phyloP scores from a whole-genome alignment of 2,113 vertebrate genomes.

The Nematolebias whitei region DNA sequence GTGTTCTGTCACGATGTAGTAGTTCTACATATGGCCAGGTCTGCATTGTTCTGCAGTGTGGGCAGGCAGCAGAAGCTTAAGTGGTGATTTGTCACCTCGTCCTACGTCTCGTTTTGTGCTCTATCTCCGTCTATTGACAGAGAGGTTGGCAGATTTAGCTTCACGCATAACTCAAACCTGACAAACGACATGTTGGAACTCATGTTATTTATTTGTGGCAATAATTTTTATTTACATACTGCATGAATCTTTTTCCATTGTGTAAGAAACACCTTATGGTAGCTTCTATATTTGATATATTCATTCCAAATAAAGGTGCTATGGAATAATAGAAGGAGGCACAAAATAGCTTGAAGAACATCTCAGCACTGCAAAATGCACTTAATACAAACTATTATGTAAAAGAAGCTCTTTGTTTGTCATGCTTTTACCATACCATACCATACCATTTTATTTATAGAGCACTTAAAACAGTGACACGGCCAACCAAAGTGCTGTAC shows the following conservation, averaged over 20 bases:
- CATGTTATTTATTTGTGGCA: constrained; percentile 1
- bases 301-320: constrained; percentile 13
- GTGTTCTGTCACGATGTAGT: constrained; percentile 39
- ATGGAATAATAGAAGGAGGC: not conserved
- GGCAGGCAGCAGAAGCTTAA: constrained; percentile 68
- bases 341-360: constrained; percentile 10
- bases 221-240: constrained; percentile 5
- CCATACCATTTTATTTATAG: too few species aligned
- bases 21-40: constrained; percentile 45
- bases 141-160: constrained; percentile 35
- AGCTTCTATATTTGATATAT: not conserved
- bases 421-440: constrained; percentile 29
- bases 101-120: constrained; percentile 55
- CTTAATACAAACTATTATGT: not conserved
- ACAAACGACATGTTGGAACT: constrained; percentile 27
- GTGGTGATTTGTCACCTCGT: constrained; percentile 67
- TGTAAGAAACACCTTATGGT: not conserved
- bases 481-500: too few species aligned
- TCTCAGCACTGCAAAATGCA: constrained; percentile 3
- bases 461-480: too few species aligned
- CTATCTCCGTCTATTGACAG: constrained; percentile 47
- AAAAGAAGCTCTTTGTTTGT: constrained; percentile 27
- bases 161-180: constrained; percentile 46
- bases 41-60: constrained; percentile 57
- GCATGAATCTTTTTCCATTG: not conserved